Evolutionary conservation across 2,888 invertebrate genomes (phyloP), one percentile per base, ranked within the genome.

Genomic region (Heterodera filipjevi): DNA sequence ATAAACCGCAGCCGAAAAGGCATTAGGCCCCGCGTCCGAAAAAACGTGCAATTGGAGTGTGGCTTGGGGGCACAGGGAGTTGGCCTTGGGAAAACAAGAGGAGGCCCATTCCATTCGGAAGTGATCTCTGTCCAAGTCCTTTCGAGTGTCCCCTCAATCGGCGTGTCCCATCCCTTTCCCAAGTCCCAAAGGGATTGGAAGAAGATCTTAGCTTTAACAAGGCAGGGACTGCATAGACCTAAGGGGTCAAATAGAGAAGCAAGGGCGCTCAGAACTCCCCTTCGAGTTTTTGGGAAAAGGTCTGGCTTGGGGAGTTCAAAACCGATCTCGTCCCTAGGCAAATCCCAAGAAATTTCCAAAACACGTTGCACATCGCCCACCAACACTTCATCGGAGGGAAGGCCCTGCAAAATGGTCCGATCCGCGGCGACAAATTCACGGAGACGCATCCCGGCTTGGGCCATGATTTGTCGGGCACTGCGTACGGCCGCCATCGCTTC

Each of bases 391-490:
- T 70, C 72, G 14, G 22, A 8, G 19, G 76, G n/a, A 12, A 81
- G 68, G 19, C 19, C n/a, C 19, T 77, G 22, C 19, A 59, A 32
- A 33, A 81, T 46, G 2, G 33, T 30, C 22, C n/a, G 39, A 10
- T 72, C 32, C 44, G 81, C 79, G 2, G 77, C 39, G 16, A 66
- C 53, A 49, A 79, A 82, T 49, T 81, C 80, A 19, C 82, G 27
- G 10, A 82, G 70, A 64, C 79, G 81, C 82, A 82, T 83, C 12
- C 64, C 64, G 30, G 35, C 77, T 19, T n/a, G 39, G 6, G 80
- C 32, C 71, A 83, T 80, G 22, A 30, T 30, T n/a, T 46, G 5
- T 6, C 35, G n/a, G 3, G 78, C 64, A 12, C 3, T 59, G 64
- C 76, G 80, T n/a, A 68, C 64, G 16, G 68, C 49, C 6, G 30